Evolutionary conservation across 2,797 vertebrate genomes (phyloP).

Genomic region (Spinibarbus caldwelli): DNA sequence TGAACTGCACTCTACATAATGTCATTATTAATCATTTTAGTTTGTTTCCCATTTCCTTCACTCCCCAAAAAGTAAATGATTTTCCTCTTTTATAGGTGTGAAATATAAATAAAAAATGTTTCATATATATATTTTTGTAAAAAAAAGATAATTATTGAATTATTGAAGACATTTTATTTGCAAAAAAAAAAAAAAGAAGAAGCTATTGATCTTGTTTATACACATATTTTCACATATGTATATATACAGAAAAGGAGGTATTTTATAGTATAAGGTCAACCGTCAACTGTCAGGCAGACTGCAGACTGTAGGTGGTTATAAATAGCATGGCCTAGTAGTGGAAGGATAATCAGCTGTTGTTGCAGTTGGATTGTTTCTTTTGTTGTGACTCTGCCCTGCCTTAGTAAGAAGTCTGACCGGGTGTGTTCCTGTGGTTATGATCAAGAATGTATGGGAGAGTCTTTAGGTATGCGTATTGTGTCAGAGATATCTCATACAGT

Average conservation of each 20-base stretch:
- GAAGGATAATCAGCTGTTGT: conserved; percentile 33
- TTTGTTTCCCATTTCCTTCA: not conserved
- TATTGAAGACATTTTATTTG: not conserved
- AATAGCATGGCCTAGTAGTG: conserved; percentile 31
- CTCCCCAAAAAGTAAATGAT: not conserved
- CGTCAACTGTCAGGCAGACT: not conserved
- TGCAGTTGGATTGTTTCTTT: conserved; percentile 47
- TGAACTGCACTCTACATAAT: not conserved
- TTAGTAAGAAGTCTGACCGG: conserved; percentile 36
- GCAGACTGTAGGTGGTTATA: conserved; percentile 18
- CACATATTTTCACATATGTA: not conserved
- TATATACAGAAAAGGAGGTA: not conserved
- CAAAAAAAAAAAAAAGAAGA: too few species aligned
- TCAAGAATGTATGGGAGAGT: conserved; percentile 33
- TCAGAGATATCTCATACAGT: not conserved
- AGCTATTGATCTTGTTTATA: not conserved
- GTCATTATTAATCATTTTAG: not conserved
- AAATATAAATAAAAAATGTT: not conserved
- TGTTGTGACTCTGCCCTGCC: conserved; percentile 44
- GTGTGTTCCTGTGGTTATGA: conserved; percentile 36
- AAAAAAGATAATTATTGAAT: too few species aligned
- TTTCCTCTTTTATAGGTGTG: not conserved
- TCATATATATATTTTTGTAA: too few species aligned
- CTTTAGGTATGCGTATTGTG: conserved; percentile 10
- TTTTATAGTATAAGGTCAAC: conserved; percentile 17